phyloP scores from a whole-genome alignment of 2,113 vertebrate species.

The Callopanchax toddi region DNA sequence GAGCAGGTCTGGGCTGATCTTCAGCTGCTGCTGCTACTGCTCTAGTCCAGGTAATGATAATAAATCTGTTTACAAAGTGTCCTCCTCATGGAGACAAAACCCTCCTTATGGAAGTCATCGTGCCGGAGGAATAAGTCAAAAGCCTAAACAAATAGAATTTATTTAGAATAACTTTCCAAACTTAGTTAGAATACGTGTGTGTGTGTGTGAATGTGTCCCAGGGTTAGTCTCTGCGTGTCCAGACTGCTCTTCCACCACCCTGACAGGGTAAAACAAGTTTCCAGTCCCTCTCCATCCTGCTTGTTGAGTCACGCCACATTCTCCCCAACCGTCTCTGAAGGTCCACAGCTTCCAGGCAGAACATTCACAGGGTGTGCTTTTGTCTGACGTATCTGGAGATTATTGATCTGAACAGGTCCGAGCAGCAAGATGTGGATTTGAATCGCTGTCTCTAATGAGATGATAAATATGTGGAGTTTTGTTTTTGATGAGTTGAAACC shows the following conservation, averaged over 20 bases:
- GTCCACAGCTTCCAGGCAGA: too few relatives aligned
- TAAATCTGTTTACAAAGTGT: neutral
- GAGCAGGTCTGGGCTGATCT: conserved; percentile 58
- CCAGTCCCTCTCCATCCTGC: conserved; percentile 39
- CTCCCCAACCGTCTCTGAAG: conserved; percentile 32
- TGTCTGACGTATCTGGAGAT: conserved; percentile 1
- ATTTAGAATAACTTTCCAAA: neutral
- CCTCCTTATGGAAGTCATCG: too few relatives aligned
- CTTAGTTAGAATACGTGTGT: neutral
- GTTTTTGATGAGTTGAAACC: conserved; percentile 28
- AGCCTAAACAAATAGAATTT: too few relatives aligned
- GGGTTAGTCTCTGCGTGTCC: conserved; percentile 56
- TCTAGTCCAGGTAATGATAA: too few relatives aligned
- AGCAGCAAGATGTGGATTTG: conserved; percentile 8
- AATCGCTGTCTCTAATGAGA: conserved; percentile 20
- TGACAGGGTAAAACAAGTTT: conserved; percentile 43
- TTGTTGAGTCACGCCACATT: conserved; percentile 63
- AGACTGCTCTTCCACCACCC: conserved; percentile 51
- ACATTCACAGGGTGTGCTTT: conserved; percentile 5
- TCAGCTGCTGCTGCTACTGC: conserved; percentile 17
- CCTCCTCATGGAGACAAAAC: neutral
- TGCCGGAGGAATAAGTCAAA: too few relatives aligned
- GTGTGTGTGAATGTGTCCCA: conserved; percentile 30
- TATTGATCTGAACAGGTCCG: conserved; percentile 16
- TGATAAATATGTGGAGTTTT: conserved; percentile 16